These are phyloP conservation scores for Perdita meconis DNA, from an alignment of 2,888 invertebrate species.

Conservation along the genomic window DNA sequence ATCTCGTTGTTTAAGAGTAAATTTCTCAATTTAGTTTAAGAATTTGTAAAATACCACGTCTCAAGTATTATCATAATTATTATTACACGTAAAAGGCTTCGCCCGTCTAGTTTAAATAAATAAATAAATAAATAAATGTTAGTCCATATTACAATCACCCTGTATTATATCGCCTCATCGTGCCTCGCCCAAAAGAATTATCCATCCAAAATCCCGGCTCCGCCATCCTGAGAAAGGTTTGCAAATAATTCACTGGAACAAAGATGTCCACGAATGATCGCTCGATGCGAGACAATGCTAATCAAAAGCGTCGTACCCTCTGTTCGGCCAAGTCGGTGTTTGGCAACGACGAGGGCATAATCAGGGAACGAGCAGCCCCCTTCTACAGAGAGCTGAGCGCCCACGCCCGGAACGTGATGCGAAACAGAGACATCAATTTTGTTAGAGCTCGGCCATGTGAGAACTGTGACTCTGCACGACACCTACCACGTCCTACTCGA, in stretches of 20 bases:
- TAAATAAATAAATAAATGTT: too few species aligned
- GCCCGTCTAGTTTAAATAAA: too few species aligned
- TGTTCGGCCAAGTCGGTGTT: slow-evolving; percentile 4
- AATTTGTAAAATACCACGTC: too few species aligned
- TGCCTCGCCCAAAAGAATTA: too few species aligned
- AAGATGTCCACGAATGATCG: neutral
- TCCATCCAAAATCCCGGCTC: too few species aligned
- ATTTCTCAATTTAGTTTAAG: too few species aligned
- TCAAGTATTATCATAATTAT: too few species aligned
- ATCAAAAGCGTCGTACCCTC: slow-evolving; percentile 26
- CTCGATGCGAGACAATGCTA: slow-evolving; percentile 6
- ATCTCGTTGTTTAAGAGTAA: too few species aligned
- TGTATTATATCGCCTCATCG: too few species aligned
- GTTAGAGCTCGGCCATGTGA: slow-evolving; percentile 73
- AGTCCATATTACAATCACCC: too few species aligned
- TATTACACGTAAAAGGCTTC: too few species aligned
- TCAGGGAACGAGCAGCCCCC: slow-evolving; percentile 50
- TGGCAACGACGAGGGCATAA: slow-evolving; percentile 50
- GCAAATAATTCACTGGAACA: neutral
- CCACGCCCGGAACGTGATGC: slow-evolving; percentile 69
- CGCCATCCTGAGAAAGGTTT: neutral
- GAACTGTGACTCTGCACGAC: slow-evolving; percentile 72
- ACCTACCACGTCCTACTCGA: slow-evolving; percentile 69
- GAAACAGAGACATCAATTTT: slow-evolving; percentile 79
- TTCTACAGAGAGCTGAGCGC: slow-evolving; percentile 22